Evolutionary conservation across 2,888 invertebrate species (phyloP).

Genomic region (Biston stratarius): DNA sequence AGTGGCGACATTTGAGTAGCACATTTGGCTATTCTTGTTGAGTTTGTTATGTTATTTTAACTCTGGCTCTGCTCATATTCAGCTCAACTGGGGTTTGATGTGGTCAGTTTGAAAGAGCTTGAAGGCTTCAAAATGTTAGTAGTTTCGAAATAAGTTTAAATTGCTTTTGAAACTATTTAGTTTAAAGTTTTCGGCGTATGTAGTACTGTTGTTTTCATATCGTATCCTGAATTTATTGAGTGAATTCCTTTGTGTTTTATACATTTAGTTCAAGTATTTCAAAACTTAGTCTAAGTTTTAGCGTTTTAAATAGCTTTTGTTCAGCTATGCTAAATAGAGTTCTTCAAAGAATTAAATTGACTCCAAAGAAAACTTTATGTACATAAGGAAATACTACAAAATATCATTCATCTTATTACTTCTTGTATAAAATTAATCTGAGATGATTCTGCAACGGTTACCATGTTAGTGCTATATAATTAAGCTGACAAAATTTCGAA

Average conservation of each 20-base stretch:
- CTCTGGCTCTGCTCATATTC: background rate
- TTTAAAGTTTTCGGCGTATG: background rate
- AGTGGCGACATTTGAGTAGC: background rate
- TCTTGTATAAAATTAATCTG: too few relatives aligned
- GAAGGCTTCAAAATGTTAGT: constrained; percentile 18
- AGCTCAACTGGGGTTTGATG: constrained; percentile 17
- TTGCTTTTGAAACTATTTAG: constrained; percentile 16
- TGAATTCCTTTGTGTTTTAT: background rate
- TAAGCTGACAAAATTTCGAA: too few relatives aligned
- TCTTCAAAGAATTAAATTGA: too few relatives aligned
- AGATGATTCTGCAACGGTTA: too few relatives aligned
- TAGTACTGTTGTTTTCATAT: constrained; percentile 4
- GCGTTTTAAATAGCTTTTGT: background rate
- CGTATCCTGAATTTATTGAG: background rate
- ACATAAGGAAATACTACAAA: too few relatives aligned
- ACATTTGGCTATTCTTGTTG: background rate
- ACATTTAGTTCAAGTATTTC: background rate
- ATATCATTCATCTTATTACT: too few relatives aligned
- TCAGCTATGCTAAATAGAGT: background rate
- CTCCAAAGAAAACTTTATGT: too few relatives aligned
- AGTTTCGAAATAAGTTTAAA: constrained; percentile 16
- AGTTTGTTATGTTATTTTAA: background rate
- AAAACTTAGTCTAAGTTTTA: background rate
- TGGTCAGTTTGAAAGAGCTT: constrained; percentile 22
- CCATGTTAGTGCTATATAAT: too few relatives aligned